Base-by-base conservation (phyloP, 1,140 invertebrate species). In the Diuraphis noxia region DNA sequence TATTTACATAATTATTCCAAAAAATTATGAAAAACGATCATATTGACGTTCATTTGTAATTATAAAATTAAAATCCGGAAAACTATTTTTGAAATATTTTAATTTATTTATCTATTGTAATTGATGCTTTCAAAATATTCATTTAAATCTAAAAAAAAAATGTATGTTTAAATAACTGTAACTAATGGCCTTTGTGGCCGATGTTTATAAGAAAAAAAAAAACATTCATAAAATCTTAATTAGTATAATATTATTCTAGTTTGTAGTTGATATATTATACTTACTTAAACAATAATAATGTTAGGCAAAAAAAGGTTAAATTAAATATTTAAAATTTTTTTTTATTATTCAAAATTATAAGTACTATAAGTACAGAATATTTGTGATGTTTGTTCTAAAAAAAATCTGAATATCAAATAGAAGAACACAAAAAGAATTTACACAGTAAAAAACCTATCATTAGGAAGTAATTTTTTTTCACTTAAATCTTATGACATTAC, bases 1-100 rank as follows among this genome's bases (percentile, higher is more conserved):
- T n/a, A 72, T n/a, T 72, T 72, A n/a, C 56, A 72, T n/a, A 72
- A 72, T 72, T 72, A 72, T 72, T 13, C 56, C n/a, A 72, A 72
- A 56, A 63, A 72, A 23, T 17, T 7, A 49, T 49, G 30, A n/a
- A 72, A 72, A n/a, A 72, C 34, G 17, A 72, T n/a, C n/a, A n/a
- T 72, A 72, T 72, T 72, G 10, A 72, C n/a, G 13, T n/a, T 72
- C n/a, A 6, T 72, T n/a, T n/a, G 56, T n/a, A n/a, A 72, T n/a
- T 6, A 49, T 49, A 49, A 4, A 49, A 49, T 49, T 21, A 13
- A n/a, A 72, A 17, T 72, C 56, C 13, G 17, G 13, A n/a, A 72
- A 72, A 72, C n/a, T n/a, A 72, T n/a, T n/a, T 72, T 34, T 72
- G 4, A 72, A 72, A n/a, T 72, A 4, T 17, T 72, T 72, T 6